Conservation (phyloP, 2,113 vertebrate genomes). For the Thymallus thymallus region DNA sequence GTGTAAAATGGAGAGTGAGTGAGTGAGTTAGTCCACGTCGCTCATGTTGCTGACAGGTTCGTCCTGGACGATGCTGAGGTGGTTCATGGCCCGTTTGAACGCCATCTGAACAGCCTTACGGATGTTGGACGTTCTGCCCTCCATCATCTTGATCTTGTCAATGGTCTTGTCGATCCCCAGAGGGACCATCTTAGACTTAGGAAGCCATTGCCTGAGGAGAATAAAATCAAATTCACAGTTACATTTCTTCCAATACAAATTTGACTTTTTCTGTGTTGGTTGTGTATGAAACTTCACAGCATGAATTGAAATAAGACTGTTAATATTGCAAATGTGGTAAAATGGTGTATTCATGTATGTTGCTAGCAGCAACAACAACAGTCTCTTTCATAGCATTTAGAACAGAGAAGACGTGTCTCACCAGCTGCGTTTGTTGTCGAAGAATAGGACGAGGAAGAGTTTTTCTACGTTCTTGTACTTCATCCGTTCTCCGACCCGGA, state of each 20-base stretch:
- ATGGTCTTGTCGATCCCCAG: slow-evolving; percentile 95
- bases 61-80: slow-evolving; percentile 91
- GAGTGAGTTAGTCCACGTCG: slow-evolving; percentile 84
- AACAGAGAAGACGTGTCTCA: slow-evolving; percentile 62
- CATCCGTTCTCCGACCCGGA: slow-evolving; percentile 95
- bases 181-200: slow-evolving; percentile 97
- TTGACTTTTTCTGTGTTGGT: too few relatives aligned
- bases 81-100: slow-evolving; percentile 92
- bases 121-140: slow-evolving; percentile 91
- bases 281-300: too few relatives aligned
- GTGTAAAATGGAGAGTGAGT: too few relatives aligned
- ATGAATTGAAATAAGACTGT: too few relatives aligned
- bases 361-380: too few relatives aligned
- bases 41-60: slow-evolving; percentile 96
- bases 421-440: slow-evolving; percentile 98
- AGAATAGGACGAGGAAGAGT: slow-evolving; percentile 94
- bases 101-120: slow-evolving; percentile 93
- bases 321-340: too few relatives aligned
- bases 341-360: too few relatives aligned
- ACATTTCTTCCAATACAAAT: too few relatives aligned
- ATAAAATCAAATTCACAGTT: not conserved
- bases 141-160: slow-evolving; percentile 99
- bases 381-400: not conserved
- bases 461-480: slow-evolving; percentile 94
- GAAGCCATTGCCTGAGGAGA: slow-evolving; percentile 92